Evolutionary conservation across 2,113 vertebrate species (phyloP), one percentile per base, ranked within the genome.

Genomic region (Stictonetta naevosa): DNA sequence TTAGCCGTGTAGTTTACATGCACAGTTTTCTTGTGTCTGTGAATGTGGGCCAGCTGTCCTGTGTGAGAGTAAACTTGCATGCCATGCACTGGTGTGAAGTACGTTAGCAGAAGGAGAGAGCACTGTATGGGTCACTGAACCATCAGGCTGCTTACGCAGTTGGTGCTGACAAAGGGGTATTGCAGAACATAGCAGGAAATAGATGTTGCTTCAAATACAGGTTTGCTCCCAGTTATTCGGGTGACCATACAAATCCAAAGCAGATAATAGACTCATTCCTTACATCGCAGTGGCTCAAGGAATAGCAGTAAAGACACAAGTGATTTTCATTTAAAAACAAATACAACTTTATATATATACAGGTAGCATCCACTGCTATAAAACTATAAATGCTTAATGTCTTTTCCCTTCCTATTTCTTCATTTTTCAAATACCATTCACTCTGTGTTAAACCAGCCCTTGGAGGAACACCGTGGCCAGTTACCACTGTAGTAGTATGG

Each of bases 151-250:
- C 3, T 0, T 34, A 59, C 6, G 7, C 44, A 53, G 2, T 42
- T 68, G 9, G 46, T 79, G 46, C 88, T 94, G 88, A 29, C 64
- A 77, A 71, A 90, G 79, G 11, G 22, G 15, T 46, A 59, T 29
- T 95, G 75, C 85, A 80, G 22, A 55, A 59, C 80, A 74, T 74
- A 73, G 53, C 13, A 69, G 86, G 79, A 72, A 83, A 59, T n/a
- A 83, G 34, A 67, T 52, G 18, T 9, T 55, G 31, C 50, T 88
- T 89, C 87, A 79, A 84, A 56, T 56, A 6, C 26, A 38, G 19
- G 15, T 26, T 78, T 67, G 3, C 13, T 75, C 52, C 13, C 19
- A 34, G 52, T 66, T 50, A 21, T 22, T 46, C 23, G 34, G 62
- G 66, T 92, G 84, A 82, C 31, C 31, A 29, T 22, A 26, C 12